Conservation (phyloP, 2,888 invertebrate genomes). For the Melipona beecheii region DNA sequence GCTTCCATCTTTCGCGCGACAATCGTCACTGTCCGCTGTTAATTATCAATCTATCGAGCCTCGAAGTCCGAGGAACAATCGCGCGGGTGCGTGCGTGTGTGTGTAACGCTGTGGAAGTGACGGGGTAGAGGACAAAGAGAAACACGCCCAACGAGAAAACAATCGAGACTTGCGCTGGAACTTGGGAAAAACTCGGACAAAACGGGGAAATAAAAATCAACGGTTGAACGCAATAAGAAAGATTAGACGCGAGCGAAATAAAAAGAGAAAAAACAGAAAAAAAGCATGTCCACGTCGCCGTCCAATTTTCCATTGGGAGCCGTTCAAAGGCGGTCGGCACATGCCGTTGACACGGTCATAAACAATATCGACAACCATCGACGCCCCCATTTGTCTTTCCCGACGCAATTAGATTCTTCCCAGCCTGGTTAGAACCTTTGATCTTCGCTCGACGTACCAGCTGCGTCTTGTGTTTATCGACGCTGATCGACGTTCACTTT, state of each 20-base stretch:
- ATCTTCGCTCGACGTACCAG: constrained; percentile 59
- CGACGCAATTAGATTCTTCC: constrained; percentile 59
- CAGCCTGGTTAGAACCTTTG: constrained; percentile 31
- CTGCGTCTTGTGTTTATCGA: constrained; percentile 41
- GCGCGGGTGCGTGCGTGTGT: too few relatives aligned
- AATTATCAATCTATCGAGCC: constrained; percentile 24
- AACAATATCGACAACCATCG: constrained; percentile 42
- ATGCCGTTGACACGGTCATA: constrained; percentile 35
- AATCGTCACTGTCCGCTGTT: constrained; percentile 14
- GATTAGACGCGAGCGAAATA: not conserved
- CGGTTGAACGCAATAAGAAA: not conserved
- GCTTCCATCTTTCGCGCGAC: constrained; percentile 8
- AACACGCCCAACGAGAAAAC: not conserved
- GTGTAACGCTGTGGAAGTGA: not conserved
- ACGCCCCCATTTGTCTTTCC: constrained; percentile 54
- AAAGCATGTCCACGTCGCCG: too few relatives aligned
- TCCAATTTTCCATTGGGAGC: constrained; percentile 15
- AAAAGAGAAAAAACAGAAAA: not conserved
- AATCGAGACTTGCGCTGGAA: not conserved
- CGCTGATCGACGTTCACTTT: constrained; percentile 58
- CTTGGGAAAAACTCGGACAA: not conserved
- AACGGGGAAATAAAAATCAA: not conserved
- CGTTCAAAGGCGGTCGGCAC: constrained; percentile 17
- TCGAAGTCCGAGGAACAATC: not conserved
- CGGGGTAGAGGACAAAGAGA: not conserved